Evolutionary conservation across 2,888 invertebrate genomes (phyloP), one percentile per base, ranked within the genome.

Genomic region (Ormyrus labotus): DNA sequence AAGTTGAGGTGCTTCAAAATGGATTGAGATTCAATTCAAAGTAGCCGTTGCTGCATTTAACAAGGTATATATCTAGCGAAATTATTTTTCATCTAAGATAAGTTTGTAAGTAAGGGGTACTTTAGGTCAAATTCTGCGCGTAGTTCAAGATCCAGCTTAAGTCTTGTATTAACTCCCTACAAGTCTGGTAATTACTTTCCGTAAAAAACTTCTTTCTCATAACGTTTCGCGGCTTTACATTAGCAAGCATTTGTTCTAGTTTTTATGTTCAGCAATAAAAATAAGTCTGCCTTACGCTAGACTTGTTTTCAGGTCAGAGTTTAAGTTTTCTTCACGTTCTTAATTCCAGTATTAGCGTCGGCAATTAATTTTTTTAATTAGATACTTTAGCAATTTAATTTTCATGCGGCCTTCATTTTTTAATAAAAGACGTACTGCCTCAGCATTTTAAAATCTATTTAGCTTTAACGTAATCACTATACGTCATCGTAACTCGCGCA

Each of bases 211-310:
- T 77, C 58, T 53, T 77, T 63, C 64, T 72, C 73, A 53, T 68
- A 69, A 77, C 58, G 47, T 72, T 80, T 81, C 51, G 72, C 68
- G 61, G 77, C 72, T 72, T 80, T 81, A 77, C 77, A 81, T 76
- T 77, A 73, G 71, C 55, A 58, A 77, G 72, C 67, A 72, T 77
- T 77, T 76, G 76, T 80, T 77, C 72, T 57, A 76, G 68, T 77
- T 76, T 69, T 81, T 72, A 76, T 57, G 76, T 51, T 47, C 6
- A 58, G 63, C 63, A 80, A 72, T 72, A 79, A 79, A 79, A 73
- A 79, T 80, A 79, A 74, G 60, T 71, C 75, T 72, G 19, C 19
- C 69, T 63, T 58, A 55, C 19, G 11, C 53, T 70, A 64, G 34
- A 65, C 60, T 60, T 65, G 57, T 63, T 76, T 80, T 63, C 60